Evolutionary conservation across 2,888 invertebrate species (phyloP), one percentile per base, ranked within the genome.

Genomic region (Dimorphilus gyrociliatus): DNA sequence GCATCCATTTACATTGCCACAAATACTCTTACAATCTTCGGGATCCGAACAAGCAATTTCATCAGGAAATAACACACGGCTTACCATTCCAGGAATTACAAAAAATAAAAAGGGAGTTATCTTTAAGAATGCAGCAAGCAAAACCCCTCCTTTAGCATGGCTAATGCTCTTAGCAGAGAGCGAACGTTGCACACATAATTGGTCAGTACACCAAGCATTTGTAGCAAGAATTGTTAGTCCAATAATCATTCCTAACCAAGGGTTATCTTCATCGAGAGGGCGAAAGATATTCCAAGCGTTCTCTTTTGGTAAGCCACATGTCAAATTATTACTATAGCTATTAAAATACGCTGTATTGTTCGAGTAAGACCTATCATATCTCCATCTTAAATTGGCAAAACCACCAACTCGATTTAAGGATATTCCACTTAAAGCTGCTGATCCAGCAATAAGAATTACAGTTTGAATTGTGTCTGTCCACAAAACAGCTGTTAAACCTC

Each of bases 401-500:
- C 67, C 67, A 5, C 67, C 68, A 10, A 66, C 61, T 19, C 54
- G 52, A 14, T 39, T 25, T 31, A 48, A 38, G 24, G 41, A 47
- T 45, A 62, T 38, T 16, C 53, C 35, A 47, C 53, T 59, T 3
- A 69, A 48, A 23, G 57, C 51, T 14, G 61, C 46, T 2, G 68
- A 63, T 8, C 69, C 69, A 23, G 60, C 43, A 3, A 69, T 38
- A 54, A 69, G 63, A 8, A 69, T 54, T 16, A 65, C 52, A 2
- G 67, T 66, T 47, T 69, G 68, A n/a, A 66, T 51, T 13, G 64
- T 61, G 43, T 41, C 39, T 2, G 41, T 41, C 39, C 39, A 41
- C 4, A 41, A 33, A 10, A 41, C 41, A 5, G 39, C 41, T 5
- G 35, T 40, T 26, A 41, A 14, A 5, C 37, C 37, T n/a, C 57